Percentiles rank a stretch among this genome's conserved stretches.
These are phyloP conservation scores for Myathropa florea DNA, from an alignment of 2,888 invertebrate species.

Conservation along the genomic window DNA sequence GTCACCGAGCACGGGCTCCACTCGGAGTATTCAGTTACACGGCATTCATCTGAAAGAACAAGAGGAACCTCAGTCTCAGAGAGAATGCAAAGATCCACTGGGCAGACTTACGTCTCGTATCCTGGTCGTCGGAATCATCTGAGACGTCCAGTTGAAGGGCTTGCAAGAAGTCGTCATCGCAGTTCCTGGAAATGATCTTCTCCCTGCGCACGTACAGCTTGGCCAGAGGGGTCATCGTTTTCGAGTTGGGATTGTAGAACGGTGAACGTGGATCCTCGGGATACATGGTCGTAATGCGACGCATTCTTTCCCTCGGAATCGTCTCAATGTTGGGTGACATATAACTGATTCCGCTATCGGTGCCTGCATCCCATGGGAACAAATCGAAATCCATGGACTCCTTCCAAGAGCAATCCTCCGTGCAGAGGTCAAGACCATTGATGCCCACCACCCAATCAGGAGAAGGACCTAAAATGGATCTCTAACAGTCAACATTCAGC, in stretches of 20 bases:
- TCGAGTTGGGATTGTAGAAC: slow-evolving; percentile 89
- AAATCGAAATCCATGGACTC: slow-evolving; percentile 91
- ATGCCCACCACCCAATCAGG: slow-evolving; percentile 99
- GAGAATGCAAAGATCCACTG: not conserved
- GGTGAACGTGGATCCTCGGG: slow-evolving; percentile 96
- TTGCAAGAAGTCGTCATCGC: slow-evolving; percentile 85
- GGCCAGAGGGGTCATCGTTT: slow-evolving; percentile 91
- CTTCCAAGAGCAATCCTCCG: slow-evolving; percentile 95
- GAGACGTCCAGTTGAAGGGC: slow-evolving; percentile 84
- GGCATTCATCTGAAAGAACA: slow-evolving; percentile 87
- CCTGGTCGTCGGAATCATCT: slow-evolving; percentile 86
- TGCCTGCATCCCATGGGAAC: slow-evolving; percentile 97
- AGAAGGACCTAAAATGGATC: slow-evolving; percentile 87
- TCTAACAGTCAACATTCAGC: too few species aligned
- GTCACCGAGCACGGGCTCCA: slow-evolving; percentile 92
- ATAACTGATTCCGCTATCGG: slow-evolving; percentile 95
- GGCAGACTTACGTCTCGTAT: slow-evolving; percentile 83
- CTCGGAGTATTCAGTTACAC: slow-evolving; percentile 86
- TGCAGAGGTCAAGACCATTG: slow-evolving; percentile 92
- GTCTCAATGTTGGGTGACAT: slow-evolving; percentile 91
- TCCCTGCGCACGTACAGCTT: slow-evolving; percentile 89
- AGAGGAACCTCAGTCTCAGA: not conserved
- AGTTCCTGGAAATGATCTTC: slow-evolving; percentile 87
- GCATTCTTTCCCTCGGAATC: slow-evolving; percentile 90
- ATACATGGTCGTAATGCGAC: slow-evolving; percentile 92